Percentiles rank a stretch among this genome's conserved stretches.
Evolutionary conservation across 2,888 invertebrate genomes (phyloP).

Genomic region (Drosophila greeni): DNA sequence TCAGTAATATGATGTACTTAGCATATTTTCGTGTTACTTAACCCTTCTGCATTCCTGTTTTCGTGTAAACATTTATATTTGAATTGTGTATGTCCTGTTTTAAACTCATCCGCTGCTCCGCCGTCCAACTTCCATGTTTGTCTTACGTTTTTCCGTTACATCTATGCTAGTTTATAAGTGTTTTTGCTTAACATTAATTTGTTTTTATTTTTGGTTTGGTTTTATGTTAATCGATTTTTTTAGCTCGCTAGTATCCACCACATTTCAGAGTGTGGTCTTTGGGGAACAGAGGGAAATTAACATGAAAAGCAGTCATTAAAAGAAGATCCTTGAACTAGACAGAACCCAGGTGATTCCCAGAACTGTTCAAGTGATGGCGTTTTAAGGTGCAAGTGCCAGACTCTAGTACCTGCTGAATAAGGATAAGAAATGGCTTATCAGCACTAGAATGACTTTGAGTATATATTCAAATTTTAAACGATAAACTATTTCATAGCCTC

Average conservation of each 20-base stretch:
- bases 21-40: slow-evolving; percentile 15
- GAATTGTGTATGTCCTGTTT: slow-evolving; percentile 31
- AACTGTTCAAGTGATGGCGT: not conserved
- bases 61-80: slow-evolving; percentile 51
- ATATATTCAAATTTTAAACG: not conserved
- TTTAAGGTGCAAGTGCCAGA: not conserved
- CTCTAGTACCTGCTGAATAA: slow-evolving; percentile 18
- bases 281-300: slow-evolving; percentile 28
- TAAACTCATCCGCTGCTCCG: slow-evolving; percentile 21
- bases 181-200: slow-evolving; percentile 41
- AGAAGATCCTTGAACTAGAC: slow-evolving; percentile 21
- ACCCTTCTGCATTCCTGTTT: slow-evolving; percentile 1
- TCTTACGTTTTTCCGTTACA: slow-evolving; percentile 18
- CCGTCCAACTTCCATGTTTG: slow-evolving; percentile 12
- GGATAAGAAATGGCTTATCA: not conserved
- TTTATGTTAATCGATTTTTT: slow-evolving; percentile 27
- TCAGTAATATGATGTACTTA: slow-evolving; percentile 37
- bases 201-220: slow-evolving; percentile 25
- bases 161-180: slow-evolving; percentile 42
- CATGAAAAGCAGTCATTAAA: slow-evolving; percentile 36
- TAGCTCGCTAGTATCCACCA: slow-evolving; percentile 63
- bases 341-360: slow-evolving; percentile 8
- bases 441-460: slow-evolving; percentile 8
- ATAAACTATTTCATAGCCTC: not conserved
- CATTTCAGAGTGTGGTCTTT: slow-evolving; percentile 42